Evolutionary conservation across 2,113 vertebrate genomes (phyloP).

Genomic region (Origma solitaria): DNA sequence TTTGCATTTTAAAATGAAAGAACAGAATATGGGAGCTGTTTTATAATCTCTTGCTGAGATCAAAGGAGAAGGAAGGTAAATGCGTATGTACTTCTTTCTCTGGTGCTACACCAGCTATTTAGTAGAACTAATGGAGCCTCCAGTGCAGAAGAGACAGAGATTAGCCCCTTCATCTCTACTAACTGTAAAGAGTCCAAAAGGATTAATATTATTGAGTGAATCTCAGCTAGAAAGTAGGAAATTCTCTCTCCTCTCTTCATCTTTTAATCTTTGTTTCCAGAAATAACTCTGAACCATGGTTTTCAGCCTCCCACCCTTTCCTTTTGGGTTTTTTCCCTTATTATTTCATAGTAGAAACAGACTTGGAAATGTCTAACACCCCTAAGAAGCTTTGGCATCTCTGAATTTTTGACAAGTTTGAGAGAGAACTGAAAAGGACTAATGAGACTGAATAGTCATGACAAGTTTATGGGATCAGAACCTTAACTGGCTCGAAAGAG

Average conservation of each 20-base stretch:
- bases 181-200: slow-evolving; percentile 27
- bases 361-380: background rate
- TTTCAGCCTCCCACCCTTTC: background rate
- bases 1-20: slow-evolving; percentile 56
- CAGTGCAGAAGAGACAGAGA: slow-evolving; percentile 13
- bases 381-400: background rate
- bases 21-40: slow-evolving; percentile 1
- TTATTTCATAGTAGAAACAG: background rate
- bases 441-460: background rate
- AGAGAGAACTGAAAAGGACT: background rate
- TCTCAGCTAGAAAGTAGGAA: background rate
- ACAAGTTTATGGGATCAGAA: background rate
- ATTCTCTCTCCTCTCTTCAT: background rate
- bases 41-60: slow-evolving; percentile 53
- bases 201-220: slow-evolving; percentile 38
- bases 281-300: slow-evolving; percentile 7
- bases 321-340: background rate
- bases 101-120: slow-evolving; percentile 25
- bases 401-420: background rate
- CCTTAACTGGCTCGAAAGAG: background rate
- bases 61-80: slow-evolving; percentile 53
- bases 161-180: slow-evolving; percentile 49
- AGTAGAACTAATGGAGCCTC: slow-evolving; percentile 52
- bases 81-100: slow-evolving; percentile 12
- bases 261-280: slow-evolving; percentile 19